Conservation (phyloP, 2,888 invertebrate genomes). For the Rhyacophila evoluta region DNA sequence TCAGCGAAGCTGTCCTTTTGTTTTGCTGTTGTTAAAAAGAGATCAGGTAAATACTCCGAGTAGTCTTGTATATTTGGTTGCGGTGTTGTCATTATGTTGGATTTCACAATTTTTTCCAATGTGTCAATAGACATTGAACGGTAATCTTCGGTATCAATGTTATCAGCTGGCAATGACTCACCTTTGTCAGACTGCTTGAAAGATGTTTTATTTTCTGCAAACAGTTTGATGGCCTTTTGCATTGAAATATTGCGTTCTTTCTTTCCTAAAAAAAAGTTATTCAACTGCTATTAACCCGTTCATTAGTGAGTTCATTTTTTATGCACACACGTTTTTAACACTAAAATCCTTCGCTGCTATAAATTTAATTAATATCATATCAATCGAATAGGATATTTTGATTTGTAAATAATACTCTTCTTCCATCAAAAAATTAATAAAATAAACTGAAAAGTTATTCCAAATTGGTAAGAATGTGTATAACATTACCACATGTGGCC, state of each 20-base stretch:
- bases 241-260: slow-evolving; percentile 27
- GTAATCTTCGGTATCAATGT: neutral
- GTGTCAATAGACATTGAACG: neutral
- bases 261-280: slow-evolving; percentile 27
- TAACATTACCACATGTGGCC: too few species aligned
- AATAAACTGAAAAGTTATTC: too few species aligned
- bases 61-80: neutral
- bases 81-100: neutral
- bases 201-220: slow-evolving; percentile 30
- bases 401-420: neutral
- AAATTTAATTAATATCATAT: too few species aligned
- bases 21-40: neutral
- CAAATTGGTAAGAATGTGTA: too few species aligned
- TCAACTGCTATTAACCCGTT: neutral
- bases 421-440: too few species aligned
- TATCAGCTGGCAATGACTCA: neutral
- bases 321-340: too few species aligned
- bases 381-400: neutral
- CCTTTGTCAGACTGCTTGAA: slow-evolving; percentile 20
- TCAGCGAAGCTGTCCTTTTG: neutral
- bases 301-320: too few species aligned
- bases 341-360: too few species aligned
- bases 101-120: neutral
- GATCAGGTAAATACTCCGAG: neutral
- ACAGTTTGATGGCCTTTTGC: slow-evolving; percentile 32